Percentiles rank a stretch among this genome's conserved stretches.
These are phyloP conservation scores for Sthenelais limicola DNA, from an alignment of 2,888 invertebrate species.

Conservation along the genomic window DNA sequence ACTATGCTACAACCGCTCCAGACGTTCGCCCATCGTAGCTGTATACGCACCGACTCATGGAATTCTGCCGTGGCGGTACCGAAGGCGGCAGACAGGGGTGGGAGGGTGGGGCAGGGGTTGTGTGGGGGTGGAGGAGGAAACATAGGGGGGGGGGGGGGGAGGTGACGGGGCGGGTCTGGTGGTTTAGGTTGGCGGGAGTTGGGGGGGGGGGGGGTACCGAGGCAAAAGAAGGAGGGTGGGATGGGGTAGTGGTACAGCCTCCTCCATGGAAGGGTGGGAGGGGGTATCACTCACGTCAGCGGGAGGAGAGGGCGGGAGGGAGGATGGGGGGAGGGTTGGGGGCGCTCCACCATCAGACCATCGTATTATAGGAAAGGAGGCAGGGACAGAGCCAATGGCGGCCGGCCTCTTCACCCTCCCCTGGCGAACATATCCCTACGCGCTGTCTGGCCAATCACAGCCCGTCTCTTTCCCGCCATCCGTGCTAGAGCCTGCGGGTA, in stretches of 20 bases:
- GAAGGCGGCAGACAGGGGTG: neutral
- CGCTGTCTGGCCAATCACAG: constrained; percentile 15
- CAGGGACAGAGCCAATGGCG: constrained; percentile 31
- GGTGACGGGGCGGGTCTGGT: neutral
- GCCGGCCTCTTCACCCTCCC: constrained; percentile 15
- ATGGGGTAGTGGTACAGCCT: too few species aligned
- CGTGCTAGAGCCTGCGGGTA: neutral
- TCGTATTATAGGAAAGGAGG: constrained; percentile 4
- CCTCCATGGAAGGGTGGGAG: too few species aligned
- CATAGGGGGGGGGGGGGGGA: neutral
- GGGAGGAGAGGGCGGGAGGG: neutral
- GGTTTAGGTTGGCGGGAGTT: neutral
- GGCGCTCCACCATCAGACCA: neutral
- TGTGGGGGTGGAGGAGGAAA: neutral
- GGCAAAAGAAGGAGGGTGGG: neutral
- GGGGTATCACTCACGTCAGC: too few species aligned
- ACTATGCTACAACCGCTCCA: constrained; percentile 16
- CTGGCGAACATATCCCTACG: constrained; percentile 3
- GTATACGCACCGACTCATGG: constrained; percentile 3
- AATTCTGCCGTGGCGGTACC: neutral
- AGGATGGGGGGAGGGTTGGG: neutral
- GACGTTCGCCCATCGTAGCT: constrained; percentile 19
- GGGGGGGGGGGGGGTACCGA: neutral
- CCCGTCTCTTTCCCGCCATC: constrained; percentile 29
- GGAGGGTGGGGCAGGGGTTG: neutral